Base-by-base conservation (phyloP, 2,797 vertebrate genomes). In the Calcarius lapponicus region DNA sequence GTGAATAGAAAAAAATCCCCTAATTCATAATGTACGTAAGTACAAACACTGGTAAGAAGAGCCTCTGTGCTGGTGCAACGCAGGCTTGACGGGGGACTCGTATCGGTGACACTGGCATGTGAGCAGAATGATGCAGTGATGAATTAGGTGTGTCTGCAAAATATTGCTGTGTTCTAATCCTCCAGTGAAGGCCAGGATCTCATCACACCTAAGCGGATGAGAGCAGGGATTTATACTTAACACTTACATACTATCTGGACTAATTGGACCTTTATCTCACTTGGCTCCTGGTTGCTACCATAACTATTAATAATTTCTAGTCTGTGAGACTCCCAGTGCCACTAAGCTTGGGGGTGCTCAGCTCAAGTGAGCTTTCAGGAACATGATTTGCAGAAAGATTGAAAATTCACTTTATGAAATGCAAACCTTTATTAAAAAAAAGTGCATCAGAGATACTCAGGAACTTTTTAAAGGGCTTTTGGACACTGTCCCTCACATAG, bases 261-360 rank as follows among this genome's bases (percentile, higher is more conserved):
- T 92, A 96, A 96, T 26, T 80, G 78, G 43, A 81, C 64, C 34
- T 92, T 92, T 92, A 92, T 93, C 92, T 96, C 74, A 50, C 19
- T 92, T 92, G 88, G 91, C 86, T 90, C 47, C 54, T 89, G 66
- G 43, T 65, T 82, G 81, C 78, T 89, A 74, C 67, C 42, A 10
- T 31, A 82, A 70, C 50, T 92, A 92, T 78, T 72, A 91, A 83
- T 93, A 70, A 95, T 82, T 92, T 64, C 80, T 69, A 54, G 53
- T 61, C 32, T 2, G 3, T 66, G 64, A 92, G 42, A 78, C 29
- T 80, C 28, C 47, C 38, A 56, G 47, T 65, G 79, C 40, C 51
- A 80, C 32, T 78, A 34, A 74, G 56, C 24, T 85, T 64, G 31
- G 42, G 45, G 75, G 69, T 80, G 57, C 65, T 80, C 5, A 2